Conservation (phyloP, 2,888 invertebrate genomes). For the Homarus gammarus region DNA sequence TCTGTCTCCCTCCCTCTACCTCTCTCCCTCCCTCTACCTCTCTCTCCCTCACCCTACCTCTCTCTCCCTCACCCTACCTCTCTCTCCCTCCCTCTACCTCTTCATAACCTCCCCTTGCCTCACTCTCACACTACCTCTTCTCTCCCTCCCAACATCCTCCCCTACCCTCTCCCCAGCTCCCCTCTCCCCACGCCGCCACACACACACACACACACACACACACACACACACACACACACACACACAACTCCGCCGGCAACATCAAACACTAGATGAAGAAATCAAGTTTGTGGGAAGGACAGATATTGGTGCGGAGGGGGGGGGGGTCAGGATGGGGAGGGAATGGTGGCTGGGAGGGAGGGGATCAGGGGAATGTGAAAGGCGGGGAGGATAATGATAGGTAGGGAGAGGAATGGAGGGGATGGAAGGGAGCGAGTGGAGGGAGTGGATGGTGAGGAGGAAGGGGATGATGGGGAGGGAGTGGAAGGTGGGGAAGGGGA, state of each 20-base stretch:
- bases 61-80: neutral
- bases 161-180: neutral
- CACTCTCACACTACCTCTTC: neutral
- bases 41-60: neutral
- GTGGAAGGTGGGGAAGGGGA: neutral
- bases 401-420: neutral
- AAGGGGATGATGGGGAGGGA: neutral
- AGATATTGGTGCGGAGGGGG: neutral
- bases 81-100: neutral
- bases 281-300: conserved; percentile 24
- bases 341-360: neutral
- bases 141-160: neutral
- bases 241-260: conserved; percentile 8
- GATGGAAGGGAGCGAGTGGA: neutral
- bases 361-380: neutral
- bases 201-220: no score
- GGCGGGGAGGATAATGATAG: neutral
- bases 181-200: no score
- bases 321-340: neutral
- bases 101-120: neutral
- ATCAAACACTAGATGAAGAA: conserved; percentile 34
- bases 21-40: no score
- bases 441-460: conserved; percentile 6
- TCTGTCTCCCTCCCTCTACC: no score
- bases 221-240: no score